Percentiles rank a stretch among this genome's conserved stretches.
Conservation (phyloP, 2,888 invertebrate genomes). For the Pyrocoelia pectoralis region DNA sequence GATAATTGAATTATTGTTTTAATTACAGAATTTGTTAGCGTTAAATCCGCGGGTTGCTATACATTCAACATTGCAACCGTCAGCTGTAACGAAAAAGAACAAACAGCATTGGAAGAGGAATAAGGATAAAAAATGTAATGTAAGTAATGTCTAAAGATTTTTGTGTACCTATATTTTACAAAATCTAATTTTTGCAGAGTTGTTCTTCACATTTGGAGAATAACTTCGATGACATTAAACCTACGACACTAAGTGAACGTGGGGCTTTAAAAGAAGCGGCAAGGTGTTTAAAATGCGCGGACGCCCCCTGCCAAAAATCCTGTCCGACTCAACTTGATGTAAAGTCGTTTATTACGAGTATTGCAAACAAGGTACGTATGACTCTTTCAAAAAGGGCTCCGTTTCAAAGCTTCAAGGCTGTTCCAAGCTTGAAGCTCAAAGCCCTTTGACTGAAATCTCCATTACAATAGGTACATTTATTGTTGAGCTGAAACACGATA, state of each 20-base stretch:
- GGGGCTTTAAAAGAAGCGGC: conserved; percentile 91
- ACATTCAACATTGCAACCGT: conserved; percentile 83
- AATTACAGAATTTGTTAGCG: conserved; percentile 80
- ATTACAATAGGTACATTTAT: too few relatives aligned
- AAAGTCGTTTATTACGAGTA: conserved; percentile 96
- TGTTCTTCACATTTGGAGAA: conserved; percentile 74
- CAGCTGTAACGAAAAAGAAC: conserved; percentile 82
- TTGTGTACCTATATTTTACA: background rate
- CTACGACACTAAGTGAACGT: conserved; percentile 95
- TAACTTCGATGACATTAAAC: conserved; percentile 97
- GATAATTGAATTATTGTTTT: conserved; percentile 32
- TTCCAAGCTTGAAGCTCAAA: too few relatives aligned
- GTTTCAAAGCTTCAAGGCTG: too few relatives aligned
- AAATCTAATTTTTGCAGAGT: conserved; percentile 60
- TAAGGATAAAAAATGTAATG: conserved; percentile 80
- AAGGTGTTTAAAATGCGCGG: conserved; percentile 90
- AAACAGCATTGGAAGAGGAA: conserved; percentile 98
- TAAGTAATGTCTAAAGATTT: conserved; percentile 61
- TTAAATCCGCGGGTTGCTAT: conserved; percentile 86
- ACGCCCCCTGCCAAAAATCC: conserved; percentile 98
- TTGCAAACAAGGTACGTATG: conserved; percentile 82
- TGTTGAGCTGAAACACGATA: too few relatives aligned
- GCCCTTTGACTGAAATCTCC: too few relatives aligned
- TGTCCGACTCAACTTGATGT: conserved; percentile 98
- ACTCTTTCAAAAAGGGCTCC: too few relatives aligned